Percentiles rank a stretch among this genome's conserved stretches.
phyloP scores from a whole-genome alignment of 1,140 invertebrate species.

The Steinernema feltiae region DNA sequence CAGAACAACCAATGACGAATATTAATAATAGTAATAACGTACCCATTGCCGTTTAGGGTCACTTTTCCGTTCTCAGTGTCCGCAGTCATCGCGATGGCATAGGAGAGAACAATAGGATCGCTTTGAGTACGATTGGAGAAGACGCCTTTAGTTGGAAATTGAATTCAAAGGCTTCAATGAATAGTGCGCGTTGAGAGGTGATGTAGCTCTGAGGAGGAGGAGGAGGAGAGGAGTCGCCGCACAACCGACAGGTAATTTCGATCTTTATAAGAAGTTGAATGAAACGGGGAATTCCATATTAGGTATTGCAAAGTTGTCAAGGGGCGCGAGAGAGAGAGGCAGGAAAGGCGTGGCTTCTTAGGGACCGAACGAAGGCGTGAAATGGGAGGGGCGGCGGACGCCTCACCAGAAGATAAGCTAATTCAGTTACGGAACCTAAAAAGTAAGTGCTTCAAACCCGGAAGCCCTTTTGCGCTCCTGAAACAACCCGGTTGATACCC shows the following conservation, averaged over 20 bases:
- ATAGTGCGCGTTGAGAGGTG: background rate
- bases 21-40: background rate
- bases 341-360: background rate
- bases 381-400: background rate
- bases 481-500: background rate
- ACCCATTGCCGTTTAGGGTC: conserved; percentile 4
- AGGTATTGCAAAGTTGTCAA: conserved; percentile 15
- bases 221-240: background rate
- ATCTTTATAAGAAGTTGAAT: conserved; percentile 14
- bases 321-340: background rate
- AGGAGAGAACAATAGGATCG: background rate
- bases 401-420: background rate
- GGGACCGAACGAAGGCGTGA: background rate
- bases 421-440: background rate
- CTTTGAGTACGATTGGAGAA: background rate
- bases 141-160: background rate
- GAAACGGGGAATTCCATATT: conserved; percentile 6
- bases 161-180: background rate
- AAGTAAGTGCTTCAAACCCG: background rate
- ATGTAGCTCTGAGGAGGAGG: background rate
- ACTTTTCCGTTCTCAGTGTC: background rate
- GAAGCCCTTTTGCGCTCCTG: background rate
- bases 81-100: background rate
- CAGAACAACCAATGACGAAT: background rate
- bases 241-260: conserved; percentile 6